phyloP scores from a whole-genome alignment of 64 coral and sea anemone species.

The Acropora yongei region DNA sequence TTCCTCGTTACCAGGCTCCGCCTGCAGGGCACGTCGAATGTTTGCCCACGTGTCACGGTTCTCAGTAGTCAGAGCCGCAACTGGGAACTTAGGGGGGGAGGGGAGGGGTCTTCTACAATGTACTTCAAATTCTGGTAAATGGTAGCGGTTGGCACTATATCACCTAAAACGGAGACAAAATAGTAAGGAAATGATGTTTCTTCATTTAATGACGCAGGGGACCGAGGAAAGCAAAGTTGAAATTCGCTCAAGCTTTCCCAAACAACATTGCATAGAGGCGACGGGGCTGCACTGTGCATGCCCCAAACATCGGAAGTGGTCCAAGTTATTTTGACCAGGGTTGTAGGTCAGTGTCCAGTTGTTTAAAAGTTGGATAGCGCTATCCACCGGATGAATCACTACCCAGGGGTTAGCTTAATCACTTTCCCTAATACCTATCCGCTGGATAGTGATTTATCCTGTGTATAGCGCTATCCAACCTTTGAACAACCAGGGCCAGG shows the following conservation, averaged over 20 bases:
- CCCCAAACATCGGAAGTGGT: background rate
- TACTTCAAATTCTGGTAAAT: constrained; percentile 86
- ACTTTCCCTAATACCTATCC: too few relatives aligned
- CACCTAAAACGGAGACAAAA: constrained; percentile 36
- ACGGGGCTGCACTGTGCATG: background rate
- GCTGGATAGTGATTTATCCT: too few relatives aligned
- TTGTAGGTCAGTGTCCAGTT: background rate
- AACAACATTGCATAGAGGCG: background rate
- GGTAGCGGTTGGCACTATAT: constrained; percentile 66
- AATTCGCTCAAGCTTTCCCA: background rate
- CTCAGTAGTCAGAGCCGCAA: constrained; percentile 78
- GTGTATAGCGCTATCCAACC: too few relatives aligned
- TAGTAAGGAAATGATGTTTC: too few relatives aligned
- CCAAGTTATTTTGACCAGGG: background rate
- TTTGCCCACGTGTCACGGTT: constrained; percentile 83
- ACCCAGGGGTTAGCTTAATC: too few relatives aligned
- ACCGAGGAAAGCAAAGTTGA: background rate
- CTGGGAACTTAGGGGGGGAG: constrained; percentile 52
- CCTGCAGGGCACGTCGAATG: constrained; percentile 69
- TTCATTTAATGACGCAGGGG: too few relatives aligned
- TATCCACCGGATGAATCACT: too few relatives aligned
- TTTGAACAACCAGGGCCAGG: background rate
- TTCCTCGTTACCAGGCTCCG: constrained; percentile 79
- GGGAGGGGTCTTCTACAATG: constrained; percentile 56
- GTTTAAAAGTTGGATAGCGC: too few relatives aligned